Evolutionary conservation across 2,797 vertebrate genomes (phyloP).

Genomic region (Myotis vivesi): DNA sequence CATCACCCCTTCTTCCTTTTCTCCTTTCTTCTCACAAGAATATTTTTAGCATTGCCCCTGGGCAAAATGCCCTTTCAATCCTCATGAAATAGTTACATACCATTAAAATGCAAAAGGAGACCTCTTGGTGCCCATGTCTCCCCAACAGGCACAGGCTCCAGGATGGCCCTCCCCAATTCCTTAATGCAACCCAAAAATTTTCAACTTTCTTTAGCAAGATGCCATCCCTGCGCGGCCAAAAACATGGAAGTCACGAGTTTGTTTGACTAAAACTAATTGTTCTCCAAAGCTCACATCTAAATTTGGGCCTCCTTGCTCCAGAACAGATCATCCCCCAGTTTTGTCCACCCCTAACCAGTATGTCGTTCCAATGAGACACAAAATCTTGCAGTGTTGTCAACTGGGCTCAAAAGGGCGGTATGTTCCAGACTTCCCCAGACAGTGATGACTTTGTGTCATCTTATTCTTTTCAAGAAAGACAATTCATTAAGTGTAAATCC

Average conservation of each 20-base stretch:
- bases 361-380: neutral
- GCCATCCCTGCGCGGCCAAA: neutral
- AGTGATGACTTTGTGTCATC: neutral
- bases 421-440: neutral
- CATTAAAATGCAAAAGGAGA: neutral
- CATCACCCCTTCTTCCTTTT: neutral
- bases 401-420: neutral
- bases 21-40: neutral
- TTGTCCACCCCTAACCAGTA: neutral
- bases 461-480: neutral
- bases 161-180: neutral
- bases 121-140: neutral
- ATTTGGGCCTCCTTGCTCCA: neutral
- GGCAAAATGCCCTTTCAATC: neutral
- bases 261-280: neutral
- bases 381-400: neutral
- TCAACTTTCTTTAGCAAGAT: neutral
- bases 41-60: neutral
- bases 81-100: neutral
- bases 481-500: neutral
- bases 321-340: rapidly evolving
- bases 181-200: neutral
- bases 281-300: neutral
- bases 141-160: neutral
- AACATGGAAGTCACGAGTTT: neutral